Base-by-base conservation (phyloP, 2,888 invertebrate species). In the Eilema sororculum region DNA sequence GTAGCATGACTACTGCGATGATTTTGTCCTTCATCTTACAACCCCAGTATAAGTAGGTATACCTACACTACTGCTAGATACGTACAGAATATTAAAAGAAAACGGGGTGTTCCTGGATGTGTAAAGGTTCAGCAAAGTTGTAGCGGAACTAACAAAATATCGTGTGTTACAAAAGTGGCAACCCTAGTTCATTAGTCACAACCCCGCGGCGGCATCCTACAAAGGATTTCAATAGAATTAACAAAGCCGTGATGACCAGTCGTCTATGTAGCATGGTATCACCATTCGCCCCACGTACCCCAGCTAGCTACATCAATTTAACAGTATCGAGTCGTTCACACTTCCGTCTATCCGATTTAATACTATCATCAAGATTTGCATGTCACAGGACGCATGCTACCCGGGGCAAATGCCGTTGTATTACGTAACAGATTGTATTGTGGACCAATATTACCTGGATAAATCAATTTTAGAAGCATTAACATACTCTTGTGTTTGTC, bases 361-460 rank as follows among this genome's bases (percentile, higher is more conserved):
- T 94, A 91, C 88, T 89, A 95, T 95, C 92, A 94, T 87, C 89
- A 91, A 91, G 92, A 95, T 95, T 95, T 95, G 95, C 95, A 95
- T 95, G 93, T 91, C 95, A 95, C 90, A 95, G 94, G 91, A 87
- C 84, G 79, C 81, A 83, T 78, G 83, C 82, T 80, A 86, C 87
- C 89, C 85, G 84, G 83, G 88, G 89, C 89, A 87, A 89, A 85
- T 88, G 83, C 84, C 82, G 85, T 81, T 87, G 87, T 85, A 87
- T 89, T 87, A 89, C 87, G 87, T 84, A 85, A 87, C 85, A 86
- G 87, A 89, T 89, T 89, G 88, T 85, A 84, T 88, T 87, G 86
- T 83, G 76, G 72, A 77, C 75, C 84, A 86, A 88, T 90, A 86
- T 85, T 52, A 89, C 87, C 87, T 87, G 87, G 84, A 84, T 87